Evolutionary conservation across 2,113 vertebrate species (phyloP).

Genomic region (Sylvilagus bachmani): DNA sequence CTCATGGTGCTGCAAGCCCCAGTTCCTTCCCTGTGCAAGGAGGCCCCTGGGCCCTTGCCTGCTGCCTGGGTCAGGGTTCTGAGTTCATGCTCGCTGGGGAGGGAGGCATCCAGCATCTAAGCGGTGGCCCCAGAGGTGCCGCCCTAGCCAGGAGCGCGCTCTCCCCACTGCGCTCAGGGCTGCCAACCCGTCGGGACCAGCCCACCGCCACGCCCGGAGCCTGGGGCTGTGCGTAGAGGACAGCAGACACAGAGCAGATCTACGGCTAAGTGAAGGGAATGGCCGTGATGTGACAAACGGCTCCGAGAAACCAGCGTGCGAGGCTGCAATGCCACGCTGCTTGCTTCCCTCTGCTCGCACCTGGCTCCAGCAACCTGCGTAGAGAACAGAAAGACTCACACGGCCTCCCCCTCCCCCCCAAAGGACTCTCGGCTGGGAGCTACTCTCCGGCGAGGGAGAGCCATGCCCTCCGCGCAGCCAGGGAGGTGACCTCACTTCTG

Average conservation of each 20-base stretch:
- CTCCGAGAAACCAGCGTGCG: neutral
- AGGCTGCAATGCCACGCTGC: neutral
- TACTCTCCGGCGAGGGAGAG: neutral
- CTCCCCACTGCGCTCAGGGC: too few species aligned
- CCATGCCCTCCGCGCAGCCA: neutral
- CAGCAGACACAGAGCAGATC: accelerated
- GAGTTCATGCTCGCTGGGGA: neutral
- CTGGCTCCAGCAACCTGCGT: neutral
- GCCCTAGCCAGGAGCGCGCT: neutral
- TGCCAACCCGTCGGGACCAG: too few species aligned
- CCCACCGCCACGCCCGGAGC: too few species aligned
- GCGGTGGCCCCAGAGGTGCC: neutral
- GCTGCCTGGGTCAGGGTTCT: neutral
- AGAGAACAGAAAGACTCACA: neutral
- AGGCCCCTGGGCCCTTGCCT: too few species aligned
- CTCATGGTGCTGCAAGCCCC: neutral
- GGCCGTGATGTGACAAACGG: neutral
- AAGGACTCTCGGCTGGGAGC: neutral
- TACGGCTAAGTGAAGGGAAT: neutral
- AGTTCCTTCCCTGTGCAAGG: neutral
- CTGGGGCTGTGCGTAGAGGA: too few species aligned
- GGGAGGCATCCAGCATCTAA: neutral
- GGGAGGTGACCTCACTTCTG: neutral
- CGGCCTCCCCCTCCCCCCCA: neutral
- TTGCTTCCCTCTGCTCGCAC: neutral